Conservation (phyloP, 2,888 invertebrate genomes). For the Psococerastis gibbosa region DNA sequence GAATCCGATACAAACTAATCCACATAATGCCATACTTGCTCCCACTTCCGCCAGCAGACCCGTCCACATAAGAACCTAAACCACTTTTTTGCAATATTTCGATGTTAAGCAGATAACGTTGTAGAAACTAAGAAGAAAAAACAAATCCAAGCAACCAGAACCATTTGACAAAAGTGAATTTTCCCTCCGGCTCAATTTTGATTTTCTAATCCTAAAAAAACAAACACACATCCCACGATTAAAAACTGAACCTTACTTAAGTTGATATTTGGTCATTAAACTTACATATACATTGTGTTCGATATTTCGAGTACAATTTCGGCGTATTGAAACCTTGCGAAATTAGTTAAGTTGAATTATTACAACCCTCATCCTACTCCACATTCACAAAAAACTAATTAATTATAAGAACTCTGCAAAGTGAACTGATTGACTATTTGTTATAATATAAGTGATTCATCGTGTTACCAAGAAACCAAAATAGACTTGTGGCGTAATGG, state of each 20-base stretch:
- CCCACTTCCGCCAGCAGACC: constrained; percentile 4
- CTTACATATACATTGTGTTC: constrained; percentile 2
- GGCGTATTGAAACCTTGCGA: not conserved
- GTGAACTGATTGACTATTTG: not conserved
- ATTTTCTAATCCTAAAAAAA: constrained; percentile 9
- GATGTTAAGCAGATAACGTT: constrained; percentile 10
- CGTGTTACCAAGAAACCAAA: constrained; percentile 8
- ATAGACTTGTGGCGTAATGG: constrained; percentile 6
- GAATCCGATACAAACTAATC: not conserved
- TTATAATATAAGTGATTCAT: constrained; percentile 4
- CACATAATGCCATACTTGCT: constrained; percentile 1
- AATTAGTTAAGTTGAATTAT: not conserved
- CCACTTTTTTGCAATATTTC: constrained; percentile 3
- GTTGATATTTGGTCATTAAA: constrained; percentile 9
- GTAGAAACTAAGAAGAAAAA: constrained; percentile 5
- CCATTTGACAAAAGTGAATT: constrained; percentile 10
- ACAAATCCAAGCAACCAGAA: constrained; percentile 3
- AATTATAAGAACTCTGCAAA: not conserved
- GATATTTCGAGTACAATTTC: not conserved
- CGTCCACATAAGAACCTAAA: constrained; percentile 4
- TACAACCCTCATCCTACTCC: constrained; percentile 8
- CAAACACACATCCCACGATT: constrained; percentile 7
- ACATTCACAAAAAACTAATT: constrained; percentile 7
- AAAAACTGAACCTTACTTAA: constrained; percentile 9
- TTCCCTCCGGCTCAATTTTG: constrained; percentile 11